These are phyloP conservation scores for Pyrochroa serraticornis DNA, from an alignment of 2,888 invertebrate species.

Conservation along the genomic window DNA sequence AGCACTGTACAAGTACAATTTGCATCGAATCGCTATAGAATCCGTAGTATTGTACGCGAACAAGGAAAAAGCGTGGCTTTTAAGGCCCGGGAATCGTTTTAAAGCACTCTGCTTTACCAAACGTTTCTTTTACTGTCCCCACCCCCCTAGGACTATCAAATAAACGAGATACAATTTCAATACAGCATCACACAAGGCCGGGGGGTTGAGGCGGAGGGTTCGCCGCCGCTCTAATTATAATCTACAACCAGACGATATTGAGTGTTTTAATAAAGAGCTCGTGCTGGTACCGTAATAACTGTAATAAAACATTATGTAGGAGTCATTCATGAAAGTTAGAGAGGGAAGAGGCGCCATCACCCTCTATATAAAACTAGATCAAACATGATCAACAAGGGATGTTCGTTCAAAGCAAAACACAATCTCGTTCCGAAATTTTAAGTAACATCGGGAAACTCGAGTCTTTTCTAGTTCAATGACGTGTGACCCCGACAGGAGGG, in stretches of 20 bases:
- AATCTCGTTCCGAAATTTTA: slow-evolving; percentile 10
- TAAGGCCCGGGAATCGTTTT: slow-evolving; percentile 49
- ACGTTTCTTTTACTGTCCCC: slow-evolving; percentile 47
- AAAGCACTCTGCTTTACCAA: slow-evolving; percentile 49
- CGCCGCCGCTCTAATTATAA: slow-evolving; percentile 3
- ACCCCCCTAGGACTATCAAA: slow-evolving; percentile 50
- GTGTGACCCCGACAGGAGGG: slow-evolving; percentile 15
- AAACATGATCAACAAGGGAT: slow-evolving; percentile 45
- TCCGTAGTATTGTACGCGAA: slow-evolving; percentile 48
- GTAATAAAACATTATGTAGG: slow-evolving; percentile 48
- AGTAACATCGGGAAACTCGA: slow-evolving; percentile 2
- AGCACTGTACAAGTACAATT: slow-evolving; percentile 45
- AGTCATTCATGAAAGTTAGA: slow-evolving; percentile 27
- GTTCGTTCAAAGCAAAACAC: slow-evolving; percentile 22
- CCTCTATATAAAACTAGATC: slow-evolving; percentile 47
- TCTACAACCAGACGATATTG: not conserved
- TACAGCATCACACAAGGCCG: slow-evolving; percentile 12
- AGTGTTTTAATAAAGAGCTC: slow-evolving; percentile 47
- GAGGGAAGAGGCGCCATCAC: slow-evolving; percentile 20
- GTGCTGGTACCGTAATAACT: slow-evolving; percentile 44
- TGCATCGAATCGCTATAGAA: slow-evolving; percentile 52
- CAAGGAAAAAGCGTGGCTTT: slow-evolving; percentile 55
- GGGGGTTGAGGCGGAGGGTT: too few species aligned
- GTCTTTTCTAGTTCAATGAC: slow-evolving; percentile 21
- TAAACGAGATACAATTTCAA: slow-evolving; percentile 47